Percentiles rank a stretch among this genome's conserved stretches.
These are phyloP conservation scores for Pristiophorus japonicus DNA, from an alignment of 2,113 vertebrate species.

Conservation along the genomic window DNA sequence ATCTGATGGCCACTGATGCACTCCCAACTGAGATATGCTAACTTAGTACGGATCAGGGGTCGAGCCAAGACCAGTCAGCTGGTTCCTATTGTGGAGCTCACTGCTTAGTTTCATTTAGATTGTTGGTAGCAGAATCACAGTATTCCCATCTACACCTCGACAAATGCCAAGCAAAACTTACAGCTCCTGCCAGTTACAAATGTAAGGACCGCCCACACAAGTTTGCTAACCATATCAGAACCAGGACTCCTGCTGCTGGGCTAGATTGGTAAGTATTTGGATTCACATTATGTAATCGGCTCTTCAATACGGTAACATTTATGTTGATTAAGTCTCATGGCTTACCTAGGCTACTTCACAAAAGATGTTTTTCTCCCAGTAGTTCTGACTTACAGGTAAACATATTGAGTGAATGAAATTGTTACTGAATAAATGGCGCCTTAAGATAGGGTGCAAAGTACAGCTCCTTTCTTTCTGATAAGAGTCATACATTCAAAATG, in stretches of 20 bases:
- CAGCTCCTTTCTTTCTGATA: too few relatives aligned
- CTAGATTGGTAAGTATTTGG: not conserved
- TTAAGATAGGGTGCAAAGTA: not conserved
- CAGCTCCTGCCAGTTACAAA: not conserved
- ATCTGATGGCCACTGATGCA: too few relatives aligned
- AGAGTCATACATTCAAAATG: too few relatives aligned
- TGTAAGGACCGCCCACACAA: not conserved
- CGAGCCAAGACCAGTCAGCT: not conserved
- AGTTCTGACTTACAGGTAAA: not conserved
- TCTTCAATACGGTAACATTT: not conserved
- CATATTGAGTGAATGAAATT: not conserved
- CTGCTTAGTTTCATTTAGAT: not conserved
- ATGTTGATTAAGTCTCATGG: not conserved
- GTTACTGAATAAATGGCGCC: not conserved
- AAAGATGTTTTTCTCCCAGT: not conserved
- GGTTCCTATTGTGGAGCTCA: not conserved
- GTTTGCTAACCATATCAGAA: not conserved
- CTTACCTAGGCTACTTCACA: not conserved
- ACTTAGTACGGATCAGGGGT: not conserved
- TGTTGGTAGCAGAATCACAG: not conserved
- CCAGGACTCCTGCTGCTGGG: not conserved
- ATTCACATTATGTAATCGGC: not conserved
- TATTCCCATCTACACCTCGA: not conserved
- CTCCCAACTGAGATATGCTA: not conserved
- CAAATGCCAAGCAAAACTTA: not conserved